These are phyloP conservation scores for Patella caerulea DNA, from an alignment of 2,888 invertebrate species.

Conservation along the genomic window DNA sequence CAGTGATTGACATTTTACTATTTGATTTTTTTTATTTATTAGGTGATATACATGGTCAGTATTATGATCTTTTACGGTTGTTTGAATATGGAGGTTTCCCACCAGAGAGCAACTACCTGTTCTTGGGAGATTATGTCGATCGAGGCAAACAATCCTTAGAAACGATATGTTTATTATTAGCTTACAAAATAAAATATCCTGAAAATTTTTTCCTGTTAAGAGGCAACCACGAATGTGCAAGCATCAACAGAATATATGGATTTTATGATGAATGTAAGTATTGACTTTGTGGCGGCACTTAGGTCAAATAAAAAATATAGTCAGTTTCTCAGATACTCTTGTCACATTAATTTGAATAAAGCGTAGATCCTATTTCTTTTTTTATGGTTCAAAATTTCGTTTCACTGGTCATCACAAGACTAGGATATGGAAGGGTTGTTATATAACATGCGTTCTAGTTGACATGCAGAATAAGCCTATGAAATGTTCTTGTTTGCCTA, in stretches of 20 bases:
- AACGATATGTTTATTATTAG: conserved; percentile 90
- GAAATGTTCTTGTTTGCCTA: too few relatives aligned
- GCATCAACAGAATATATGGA: conserved; percentile 86
- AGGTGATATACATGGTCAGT: conserved; percentile 99
- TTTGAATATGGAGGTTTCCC: conserved; percentile 99
- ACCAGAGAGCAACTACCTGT: conserved; percentile 98
- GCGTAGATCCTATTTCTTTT: too few relatives aligned
- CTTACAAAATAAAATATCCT: conserved; percentile 90
- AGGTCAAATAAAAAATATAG: too few relatives aligned
- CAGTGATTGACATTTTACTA: not conserved
- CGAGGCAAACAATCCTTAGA: conserved; percentile 97
- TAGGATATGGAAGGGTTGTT: too few relatives aligned
- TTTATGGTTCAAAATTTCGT: too few relatives aligned
- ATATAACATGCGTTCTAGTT: too few relatives aligned
- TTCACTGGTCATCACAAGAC: too few relatives aligned
- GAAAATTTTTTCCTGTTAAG: conserved; percentile 81
- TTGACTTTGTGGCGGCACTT: not conserved
- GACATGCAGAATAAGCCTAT: too few relatives aligned
- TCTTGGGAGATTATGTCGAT: conserved; percentile 98
- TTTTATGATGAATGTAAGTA: conserved; percentile 79
- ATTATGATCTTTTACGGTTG: conserved; percentile 95
- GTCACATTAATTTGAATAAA: too few relatives aligned
- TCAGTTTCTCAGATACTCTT: too few relatives aligned
- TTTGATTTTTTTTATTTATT: conserved; percentile 38
- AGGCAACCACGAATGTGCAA: conserved; percentile 76